Conservation (phyloP, 2,797 vertebrate species). For the Eulemur albifrons region DNA sequence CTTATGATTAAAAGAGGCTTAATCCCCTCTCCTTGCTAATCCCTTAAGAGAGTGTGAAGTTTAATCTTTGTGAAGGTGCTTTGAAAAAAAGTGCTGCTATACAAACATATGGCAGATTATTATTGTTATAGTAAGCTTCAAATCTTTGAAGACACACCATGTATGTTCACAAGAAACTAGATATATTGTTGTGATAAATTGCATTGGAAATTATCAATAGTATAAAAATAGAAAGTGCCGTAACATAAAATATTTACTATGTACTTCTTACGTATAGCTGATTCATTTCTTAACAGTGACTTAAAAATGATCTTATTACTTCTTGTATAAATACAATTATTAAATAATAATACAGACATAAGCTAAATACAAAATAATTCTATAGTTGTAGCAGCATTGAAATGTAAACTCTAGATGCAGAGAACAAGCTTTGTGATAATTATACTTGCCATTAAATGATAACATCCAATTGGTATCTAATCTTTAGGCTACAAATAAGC, state of each 20-base stretch:
- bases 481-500: constrained; percentile 74
- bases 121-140: constrained; percentile 21
- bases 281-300: constrained; percentile 52
- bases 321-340: constrained; percentile 41
- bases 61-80: constrained; percentile 7
- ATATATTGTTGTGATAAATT: constrained; percentile 26
- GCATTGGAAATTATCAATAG: constrained; percentile 24
- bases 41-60: background rate
- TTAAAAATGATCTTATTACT: constrained; percentile 49
- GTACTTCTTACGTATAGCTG: background rate
- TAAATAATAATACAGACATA: constrained; percentile 62
- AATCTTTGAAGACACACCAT: constrained; percentile 31
- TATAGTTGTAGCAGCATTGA: constrained; percentile 35
- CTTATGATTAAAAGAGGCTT: background rate
- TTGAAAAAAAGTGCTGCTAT: constrained; percentile 49
- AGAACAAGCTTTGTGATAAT: constrained; percentile 69
- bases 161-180: constrained; percentile 36
- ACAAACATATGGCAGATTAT: background rate
- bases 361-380: constrained; percentile 50
- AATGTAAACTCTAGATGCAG: constrained; percentile 54
- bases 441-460: constrained; percentile 73
- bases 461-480: constrained; percentile 76
- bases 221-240: constrained; percentile 34
- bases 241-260: constrained; percentile 58
- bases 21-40: background rate